Base-by-base conservation (phyloP, 2,888 invertebrate genomes). In the Lymantria monacha region DNA sequence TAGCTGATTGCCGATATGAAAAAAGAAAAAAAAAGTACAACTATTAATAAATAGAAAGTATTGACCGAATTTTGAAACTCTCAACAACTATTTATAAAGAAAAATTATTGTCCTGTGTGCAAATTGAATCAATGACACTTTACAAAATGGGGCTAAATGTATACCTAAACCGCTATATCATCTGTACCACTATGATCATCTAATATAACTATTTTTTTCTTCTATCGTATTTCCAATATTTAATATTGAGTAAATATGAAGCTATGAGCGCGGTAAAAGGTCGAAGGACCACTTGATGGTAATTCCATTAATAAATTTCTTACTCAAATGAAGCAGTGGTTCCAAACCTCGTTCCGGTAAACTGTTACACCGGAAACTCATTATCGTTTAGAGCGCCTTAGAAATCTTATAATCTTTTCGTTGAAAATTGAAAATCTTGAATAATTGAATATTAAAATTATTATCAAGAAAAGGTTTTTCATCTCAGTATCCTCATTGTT, bases 311-410 rank as follows among this genome's bases (percentile, higher is more conserved):
- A 80, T 74, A 77, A 76, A 76, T 72, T 72, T 66, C 69, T 63
- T 63, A 57, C 65, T 70, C 58, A 72, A 81, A 83, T 75, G 78
- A 78, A 78, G 79, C 80, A 75, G 66, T 71, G 74, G 74, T 73
- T 69, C 64, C 68, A 69, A 77, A 80, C 72, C 80, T 77, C 76
- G 75, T 83, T 76, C 72, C 79, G 64, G 74, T 80, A 83, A 85
- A 87, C 85, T 83, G 84, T 80, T 85, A 82, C 80, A 78, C 79
- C 76, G 80, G 79, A 87, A 87, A 86, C 84, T 89, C 85, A 89
- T 89, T 89, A 89, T 81, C 82, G 76, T 77, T 79, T 77, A 82
- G 85, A 83, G 83, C 83, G 73, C 78, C 81, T 80, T 78, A 81
- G 83, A 83, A 83, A 87, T 86, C 85, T 83, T 82, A 87, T 88